Conservation (phyloP, 2,113 vertebrate genomes). For the Corythaeola cristata region DNA sequence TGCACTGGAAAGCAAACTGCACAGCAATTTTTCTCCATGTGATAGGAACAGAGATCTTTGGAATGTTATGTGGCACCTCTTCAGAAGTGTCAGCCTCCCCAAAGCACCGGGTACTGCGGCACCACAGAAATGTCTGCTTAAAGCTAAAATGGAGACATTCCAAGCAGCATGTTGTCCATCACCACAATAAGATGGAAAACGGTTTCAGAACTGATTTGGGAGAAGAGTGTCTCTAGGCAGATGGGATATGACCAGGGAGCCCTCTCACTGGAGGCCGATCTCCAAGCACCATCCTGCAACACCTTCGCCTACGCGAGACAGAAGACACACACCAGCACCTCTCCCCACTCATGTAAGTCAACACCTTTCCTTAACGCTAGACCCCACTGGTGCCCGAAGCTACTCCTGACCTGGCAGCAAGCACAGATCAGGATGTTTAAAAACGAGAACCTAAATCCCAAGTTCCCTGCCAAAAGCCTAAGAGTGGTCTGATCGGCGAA, state of each 20-base stretch:
- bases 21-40: rapidly evolving
- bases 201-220: neutral
- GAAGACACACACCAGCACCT: neutral
- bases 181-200: neutral
- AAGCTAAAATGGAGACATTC: neutral
- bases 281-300: neutral
- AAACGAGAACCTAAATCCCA: neutral
- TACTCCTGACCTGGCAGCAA: neutral
- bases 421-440: neutral
- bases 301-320: neutral
- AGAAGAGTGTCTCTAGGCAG: neutral
- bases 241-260: neutral
- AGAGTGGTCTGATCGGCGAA: rapidly evolving
- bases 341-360: neutral
- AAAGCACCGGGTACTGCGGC: neutral
- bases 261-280: neutral
- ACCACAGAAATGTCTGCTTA: neutral
- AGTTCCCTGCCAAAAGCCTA: neutral
- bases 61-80: neutral
- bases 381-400: neutral
- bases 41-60: neutral
- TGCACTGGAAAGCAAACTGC: neutral
- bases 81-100: neutral
- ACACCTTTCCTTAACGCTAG: neutral
- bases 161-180: neutral